These are phyloP conservation scores for Aphrocallistes beatrix DNA, from an alignment of 37 sponge, comb jelly and placozoan species.

Conservation along the genomic window DNA sequence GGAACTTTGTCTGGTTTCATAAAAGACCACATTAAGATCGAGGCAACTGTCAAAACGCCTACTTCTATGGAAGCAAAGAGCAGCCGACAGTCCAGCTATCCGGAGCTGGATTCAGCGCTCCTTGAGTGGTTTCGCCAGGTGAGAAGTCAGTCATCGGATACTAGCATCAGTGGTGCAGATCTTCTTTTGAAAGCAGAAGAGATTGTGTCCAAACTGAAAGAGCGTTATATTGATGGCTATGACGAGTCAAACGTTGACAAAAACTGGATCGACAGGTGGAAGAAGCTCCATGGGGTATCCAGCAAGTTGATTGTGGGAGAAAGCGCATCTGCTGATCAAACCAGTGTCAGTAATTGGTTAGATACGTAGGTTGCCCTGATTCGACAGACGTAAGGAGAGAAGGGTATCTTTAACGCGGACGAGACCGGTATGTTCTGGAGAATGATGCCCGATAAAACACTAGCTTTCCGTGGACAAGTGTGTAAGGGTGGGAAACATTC, in stretches of 20 bases:
- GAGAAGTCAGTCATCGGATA: neutral
- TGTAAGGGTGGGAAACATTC: slow-evolving; percentile 20
- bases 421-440: slow-evolving; percentile 15
- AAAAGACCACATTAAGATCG: neutral
- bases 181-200: neutral
- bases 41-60: neutral
- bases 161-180: neutral
- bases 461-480: slow-evolving; percentile 18
- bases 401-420: slow-evolving; percentile 5
- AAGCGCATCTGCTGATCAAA: neutral
- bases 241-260: slow-evolving; percentile 2
- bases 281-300: slow-evolving; percentile 1
- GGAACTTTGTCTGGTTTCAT: slow-evolving; percentile 16
- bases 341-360: slow-evolving; percentile 1
- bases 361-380: neutral
- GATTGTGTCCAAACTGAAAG: neutral
- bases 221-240: neutral
- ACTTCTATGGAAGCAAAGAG: neutral
- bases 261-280: slow-evolving; percentile 20
- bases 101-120: slow-evolving; percentile 1
- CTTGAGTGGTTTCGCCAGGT: slow-evolving; percentile 8
- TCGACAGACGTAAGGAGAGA: neutral
- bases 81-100: neutral
- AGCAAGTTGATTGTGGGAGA: neutral
- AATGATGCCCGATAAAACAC: neutral